phyloP scores from a whole-genome alignment of 2,113 vertebrate species.

The Pristiophorus japonicus region DNA sequence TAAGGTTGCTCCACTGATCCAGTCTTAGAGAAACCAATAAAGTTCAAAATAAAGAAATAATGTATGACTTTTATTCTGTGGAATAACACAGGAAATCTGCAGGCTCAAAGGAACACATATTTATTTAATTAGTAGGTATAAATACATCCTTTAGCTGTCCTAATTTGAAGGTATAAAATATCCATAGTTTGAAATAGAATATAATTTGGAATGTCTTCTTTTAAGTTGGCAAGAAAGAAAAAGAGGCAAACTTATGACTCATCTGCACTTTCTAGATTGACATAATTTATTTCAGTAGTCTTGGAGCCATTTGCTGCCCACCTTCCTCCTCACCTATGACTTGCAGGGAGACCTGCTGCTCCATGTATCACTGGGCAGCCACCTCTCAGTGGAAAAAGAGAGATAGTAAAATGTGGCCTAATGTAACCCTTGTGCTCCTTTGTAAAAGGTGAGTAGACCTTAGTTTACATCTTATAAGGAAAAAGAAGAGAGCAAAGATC shows the following conservation, averaged over 20 bases:
- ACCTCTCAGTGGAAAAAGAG: background rate
- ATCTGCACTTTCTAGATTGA: background rate
- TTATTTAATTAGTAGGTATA: background rate
- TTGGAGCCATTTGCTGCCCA: background rate
- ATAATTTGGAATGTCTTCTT: background rate
- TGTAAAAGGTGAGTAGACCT: background rate
- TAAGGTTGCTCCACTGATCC: background rate
- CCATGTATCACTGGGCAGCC: background rate
- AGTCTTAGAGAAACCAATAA: background rate
- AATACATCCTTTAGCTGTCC: background rate
- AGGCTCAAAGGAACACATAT: background rate
- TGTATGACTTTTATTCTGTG: background rate
- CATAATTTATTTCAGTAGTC: background rate
- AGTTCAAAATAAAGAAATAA: background rate
- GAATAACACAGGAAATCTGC: background rate
- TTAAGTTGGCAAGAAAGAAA: background rate
- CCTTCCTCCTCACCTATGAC: background rate
- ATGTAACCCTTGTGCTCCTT: too few species aligned
- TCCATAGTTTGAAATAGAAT: background rate
- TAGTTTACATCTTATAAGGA: background rate
- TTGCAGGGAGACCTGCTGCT: background rate
- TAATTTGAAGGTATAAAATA: background rate
- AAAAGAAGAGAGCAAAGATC: background rate
- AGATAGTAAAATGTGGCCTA: background rate
- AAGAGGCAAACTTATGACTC: background rate